phyloP scores from a whole-genome alignment of 2,797 vertebrate genomes.

The Notoglanidium macrostoma region DNA sequence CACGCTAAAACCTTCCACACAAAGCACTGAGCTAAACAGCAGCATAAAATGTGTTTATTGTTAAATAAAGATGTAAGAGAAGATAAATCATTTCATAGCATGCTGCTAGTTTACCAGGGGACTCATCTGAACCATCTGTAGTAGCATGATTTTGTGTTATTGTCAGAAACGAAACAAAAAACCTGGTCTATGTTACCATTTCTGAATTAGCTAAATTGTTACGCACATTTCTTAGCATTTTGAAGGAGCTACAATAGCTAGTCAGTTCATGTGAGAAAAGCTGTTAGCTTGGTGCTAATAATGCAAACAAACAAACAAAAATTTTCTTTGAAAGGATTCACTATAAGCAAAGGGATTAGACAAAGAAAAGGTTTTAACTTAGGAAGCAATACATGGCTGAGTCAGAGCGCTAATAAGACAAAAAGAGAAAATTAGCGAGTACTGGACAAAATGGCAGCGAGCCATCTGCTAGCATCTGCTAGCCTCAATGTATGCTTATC shows the following conservation, averaged over 20 bases:
- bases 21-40: neutral
- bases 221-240: neutral
- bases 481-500: neutral
- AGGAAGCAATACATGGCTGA: no score
- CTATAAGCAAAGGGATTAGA: neutral
- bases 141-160: neutral
- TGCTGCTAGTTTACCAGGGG: neutral
- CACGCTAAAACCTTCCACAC: neutral
- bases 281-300: slow-evolving; percentile 1
- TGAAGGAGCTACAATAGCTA: neutral
- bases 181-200: neutral
- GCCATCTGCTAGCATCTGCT: slow-evolving; percentile 4
- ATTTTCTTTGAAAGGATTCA: neutral
- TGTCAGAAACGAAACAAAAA: neutral
- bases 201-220: neutral
- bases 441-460: neutral
- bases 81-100: neutral
- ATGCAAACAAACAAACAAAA: neutral
- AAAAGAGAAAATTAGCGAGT: neutral
- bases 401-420: neutral
- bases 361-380: neutral
- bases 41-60: neutral
- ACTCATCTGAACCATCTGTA: neutral
- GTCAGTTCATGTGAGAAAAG: neutral
- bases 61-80: neutral